phyloP scores from a whole-genome alignment of 2,888 invertebrate genomes.

The Thymelicus acteon region DNA sequence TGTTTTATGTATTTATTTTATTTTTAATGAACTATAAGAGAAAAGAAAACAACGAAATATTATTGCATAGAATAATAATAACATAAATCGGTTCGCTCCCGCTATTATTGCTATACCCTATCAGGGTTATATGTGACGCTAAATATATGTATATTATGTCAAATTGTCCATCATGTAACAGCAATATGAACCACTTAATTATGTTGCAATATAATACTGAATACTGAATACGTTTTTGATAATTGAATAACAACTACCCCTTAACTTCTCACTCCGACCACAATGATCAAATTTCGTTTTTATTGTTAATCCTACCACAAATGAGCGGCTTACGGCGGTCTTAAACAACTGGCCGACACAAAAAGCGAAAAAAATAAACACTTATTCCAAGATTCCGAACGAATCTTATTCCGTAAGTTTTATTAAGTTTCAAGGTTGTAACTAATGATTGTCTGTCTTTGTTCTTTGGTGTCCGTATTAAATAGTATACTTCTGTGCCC shows the following conservation, averaged over 20 bases:
- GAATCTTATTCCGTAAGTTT: constrained; percentile 50
- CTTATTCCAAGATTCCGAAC: constrained; percentile 65
- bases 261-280: constrained; percentile 68
- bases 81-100: too few relatives aligned
- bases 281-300: constrained; percentile 85
- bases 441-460: not conserved
- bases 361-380: constrained; percentile 58
- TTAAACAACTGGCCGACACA: constrained; percentile 64
- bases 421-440: constrained; percentile 38
- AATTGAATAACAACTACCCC: constrained; percentile 50
- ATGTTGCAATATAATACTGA: too few relatives aligned
- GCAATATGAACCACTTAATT: too few relatives aligned
- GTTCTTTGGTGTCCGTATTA: not conserved
- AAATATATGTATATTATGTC: too few relatives aligned
- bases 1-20: too few relatives aligned
- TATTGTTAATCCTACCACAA: constrained; percentile 80
- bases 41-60: too few relatives aligned
- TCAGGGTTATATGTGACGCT: too few relatives aligned
- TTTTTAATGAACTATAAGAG: too few relatives aligned
- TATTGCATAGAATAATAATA: too few relatives aligned
- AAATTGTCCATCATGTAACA: too few relatives aligned
- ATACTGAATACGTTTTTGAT: not conserved
- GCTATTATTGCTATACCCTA: too few relatives aligned
- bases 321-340: constrained; percentile 63
- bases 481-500: too few relatives aligned